Evolutionary conservation across 1,140 invertebrate species (phyloP), one percentile per base, ranked within the genome.

Genomic region (Drosophila repleta): DNA sequence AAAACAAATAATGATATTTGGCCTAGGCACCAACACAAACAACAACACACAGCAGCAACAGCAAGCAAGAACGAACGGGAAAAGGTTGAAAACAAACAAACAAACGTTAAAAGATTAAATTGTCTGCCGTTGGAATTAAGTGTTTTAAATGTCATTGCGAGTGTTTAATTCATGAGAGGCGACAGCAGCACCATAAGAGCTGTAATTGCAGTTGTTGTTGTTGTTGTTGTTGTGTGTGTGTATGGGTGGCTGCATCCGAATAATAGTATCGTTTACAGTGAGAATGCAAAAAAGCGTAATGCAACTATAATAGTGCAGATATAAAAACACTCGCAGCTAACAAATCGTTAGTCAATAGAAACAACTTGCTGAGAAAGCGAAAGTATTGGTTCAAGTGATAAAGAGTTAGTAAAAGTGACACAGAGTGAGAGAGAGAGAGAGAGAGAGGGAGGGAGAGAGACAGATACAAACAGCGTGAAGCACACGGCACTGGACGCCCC

Each of bases 121-220:
- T 87, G 82, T 87, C 82, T 87, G 83, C 64, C 79, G 63, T 79
- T 87, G 82, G 85, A 78, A 87, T 87, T 87, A 87, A 87, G 82
- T 87, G 82, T 87, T 87, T 87, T 87, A 87, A 87, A 87, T 87
- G 82, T 87, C 82, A 88, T 76, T 81, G 74, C 79, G 77, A 88
- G 78, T 88, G 83, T 88, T 87, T 87, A 87, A 87, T 87, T 87
- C 83, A 88, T 74, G 67, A 32, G 17, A n/a, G 6, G 45, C 13
- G 29, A 17, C 55, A 53, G 48, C 20, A 46, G 32, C 35, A n/a
- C 13, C 1, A 49, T 5, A 3, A 32, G 49, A 41, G 11, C 21
- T 26, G 29, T 48, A 17, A 26, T 15, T 56, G 52, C 57, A 48
- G 39, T 29, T 61, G 35, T 60, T 45, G 13, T 37, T 61, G 46